phyloP scores from a whole-genome alignment of 2,797 vertebrate species.

The Eospalax fontanierii region DNA sequence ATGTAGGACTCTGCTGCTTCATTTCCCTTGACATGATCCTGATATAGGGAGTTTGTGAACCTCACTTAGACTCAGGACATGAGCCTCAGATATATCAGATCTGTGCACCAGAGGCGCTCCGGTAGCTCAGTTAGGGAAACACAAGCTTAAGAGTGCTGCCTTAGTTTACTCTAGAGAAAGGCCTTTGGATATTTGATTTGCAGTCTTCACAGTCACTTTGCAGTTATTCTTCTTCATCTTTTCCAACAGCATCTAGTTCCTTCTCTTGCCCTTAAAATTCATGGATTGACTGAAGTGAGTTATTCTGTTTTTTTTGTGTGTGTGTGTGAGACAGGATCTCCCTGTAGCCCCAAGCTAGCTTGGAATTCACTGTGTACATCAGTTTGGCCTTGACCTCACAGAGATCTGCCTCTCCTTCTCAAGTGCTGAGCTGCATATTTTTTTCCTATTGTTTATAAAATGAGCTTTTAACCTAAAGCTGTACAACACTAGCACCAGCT shows the following conservation, averaged over 20 bases:
- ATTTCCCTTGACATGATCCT: background rate
- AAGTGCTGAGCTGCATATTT: background rate
- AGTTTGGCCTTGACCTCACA: too few relatives aligned
- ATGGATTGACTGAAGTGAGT: background rate
- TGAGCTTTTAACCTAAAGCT: background rate
- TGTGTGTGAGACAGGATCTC: too few relatives aligned
- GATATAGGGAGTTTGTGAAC: background rate
- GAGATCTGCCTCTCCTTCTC: too few relatives aligned
- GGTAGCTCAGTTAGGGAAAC: background rate
- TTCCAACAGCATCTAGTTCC: background rate
- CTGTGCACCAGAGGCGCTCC: background rate
- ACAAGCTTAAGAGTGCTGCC: background rate
- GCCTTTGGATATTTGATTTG: background rate
- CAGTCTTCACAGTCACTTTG: background rate
- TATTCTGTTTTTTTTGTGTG: background rate
- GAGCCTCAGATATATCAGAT: background rate
- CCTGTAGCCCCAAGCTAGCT: too few relatives aligned
- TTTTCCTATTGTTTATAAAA: background rate
- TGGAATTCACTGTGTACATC: too few relatives aligned
- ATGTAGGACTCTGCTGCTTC: background rate
- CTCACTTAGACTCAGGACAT: background rate
- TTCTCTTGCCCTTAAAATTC: background rate
- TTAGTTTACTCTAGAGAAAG: background rate
- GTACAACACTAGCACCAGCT: background rate
- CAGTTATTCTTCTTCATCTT: background rate